These are phyloP conservation scores for Lathamus discolor DNA, from an alignment of 2,113 vertebrate genomes.

Conservation along the genomic window DNA sequence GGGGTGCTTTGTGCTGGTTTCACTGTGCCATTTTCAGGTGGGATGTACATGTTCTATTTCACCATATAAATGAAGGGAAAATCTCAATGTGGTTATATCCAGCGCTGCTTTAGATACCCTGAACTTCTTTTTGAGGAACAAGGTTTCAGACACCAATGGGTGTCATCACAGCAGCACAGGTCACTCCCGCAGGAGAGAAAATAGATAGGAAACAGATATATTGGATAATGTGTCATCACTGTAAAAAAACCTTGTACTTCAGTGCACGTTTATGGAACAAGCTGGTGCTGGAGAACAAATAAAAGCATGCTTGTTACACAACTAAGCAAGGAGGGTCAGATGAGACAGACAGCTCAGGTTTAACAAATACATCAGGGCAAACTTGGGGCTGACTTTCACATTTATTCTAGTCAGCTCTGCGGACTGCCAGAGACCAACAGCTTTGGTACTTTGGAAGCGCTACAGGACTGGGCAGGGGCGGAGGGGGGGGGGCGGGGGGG, in stretches of 20 bases:
- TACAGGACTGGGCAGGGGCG: not conserved
- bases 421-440: not conserved
- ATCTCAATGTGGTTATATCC: not conserved
- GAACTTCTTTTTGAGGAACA: not conserved
- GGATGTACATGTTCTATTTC: not conserved
- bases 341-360: constrained; percentile 40
- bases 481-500: too few species aligned
- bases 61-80: not conserved
- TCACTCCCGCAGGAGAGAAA: not conserved
- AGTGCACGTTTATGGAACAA: constrained; percentile 73
- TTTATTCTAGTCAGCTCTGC: not conserved
- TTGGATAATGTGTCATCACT: constrained; percentile 88
- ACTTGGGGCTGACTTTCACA: not conserved
- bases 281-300: constrained; percentile 72
- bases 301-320: constrained; percentile 79
- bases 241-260: constrained; percentile 71
- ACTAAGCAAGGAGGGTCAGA: constrained; percentile 70
- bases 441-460: not conserved
- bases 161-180: not conserved
- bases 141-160: not conserved
- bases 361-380: constrained; percentile 2
- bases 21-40: not conserved
- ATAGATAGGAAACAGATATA: not conserved
- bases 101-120: not conserved
- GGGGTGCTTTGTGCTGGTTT: not conserved